Evolutionary conservation across 1,140 invertebrate genomes (phyloP), one percentile per base, ranked within the genome.

Genomic region (Diabrotica virgifera): DNA sequence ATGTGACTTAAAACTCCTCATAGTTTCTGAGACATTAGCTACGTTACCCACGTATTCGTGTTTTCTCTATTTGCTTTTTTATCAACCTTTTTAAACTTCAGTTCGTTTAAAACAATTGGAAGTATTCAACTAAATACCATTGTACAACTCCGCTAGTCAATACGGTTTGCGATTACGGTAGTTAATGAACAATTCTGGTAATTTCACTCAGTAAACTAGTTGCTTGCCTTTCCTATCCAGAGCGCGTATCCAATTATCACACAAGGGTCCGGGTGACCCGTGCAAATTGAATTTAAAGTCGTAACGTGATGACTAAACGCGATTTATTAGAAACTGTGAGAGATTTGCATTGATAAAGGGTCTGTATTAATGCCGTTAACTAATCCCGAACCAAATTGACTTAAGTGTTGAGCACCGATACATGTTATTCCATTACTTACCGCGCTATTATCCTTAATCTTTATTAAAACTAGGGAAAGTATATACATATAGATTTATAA

Each of bases 211-310:
- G n/a, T 46, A n/a, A 46, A 46, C 8, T n/a, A 46, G 40, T 46
- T 46, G 40, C n/a, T 46, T n/a, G 8, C 40, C n/a, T 46, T 46
- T 46, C 40, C 40, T 46, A 10, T 46, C 40, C 40, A 46, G n/a
- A 46, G n/a, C n/a, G 40, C n/a, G n/a, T 46, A 46, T 46, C 40
- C 40, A 46, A 46, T 46, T 46, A 46, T 46, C 40, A 46, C 40
- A 46, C 40, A 46, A 46, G n/a, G 40, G 40, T n/a, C n/a, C n/a
- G 40, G 40, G 40, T 46, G 40, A 46, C 40, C 40, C 5, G 40
- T n/a, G 40, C n/a, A 46, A 46, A 46, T 46, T 46, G 40, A 46
- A 46, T 46, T 46, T n/a, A 8, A 46, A 8, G 8, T 46, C 40
- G 40, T 46, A 46, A 46, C n/a, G 40, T n/a, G 40, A 46, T 46